These are phyloP conservation scores for Aselliscus stoliczkanus DNA, from an alignment of 2,797 vertebrate species.

Conservation along the genomic window DNA sequence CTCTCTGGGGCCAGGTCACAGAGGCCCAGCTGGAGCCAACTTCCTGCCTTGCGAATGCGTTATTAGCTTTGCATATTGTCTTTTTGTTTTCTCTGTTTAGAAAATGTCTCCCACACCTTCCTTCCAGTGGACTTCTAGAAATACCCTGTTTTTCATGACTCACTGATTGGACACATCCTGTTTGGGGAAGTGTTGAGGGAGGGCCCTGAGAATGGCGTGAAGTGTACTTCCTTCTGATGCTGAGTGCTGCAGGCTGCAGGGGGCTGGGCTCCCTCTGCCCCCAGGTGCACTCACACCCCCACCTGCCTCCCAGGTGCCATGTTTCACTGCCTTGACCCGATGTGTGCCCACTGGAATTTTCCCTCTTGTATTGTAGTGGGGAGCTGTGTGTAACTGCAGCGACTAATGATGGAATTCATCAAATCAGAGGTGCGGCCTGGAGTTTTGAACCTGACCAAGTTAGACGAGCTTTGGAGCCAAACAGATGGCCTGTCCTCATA, in stretches of 20 bases:
- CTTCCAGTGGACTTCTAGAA: conserved; percentile 62
- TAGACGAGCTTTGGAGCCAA: background rate
- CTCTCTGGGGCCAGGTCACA: background rate
- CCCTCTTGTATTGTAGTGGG: background rate
- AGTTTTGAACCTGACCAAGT: background rate
- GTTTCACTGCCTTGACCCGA: background rate
- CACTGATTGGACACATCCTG: conserved; percentile 54
- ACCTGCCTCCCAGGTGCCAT: fast-evolving
- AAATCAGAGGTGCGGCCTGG: background rate
- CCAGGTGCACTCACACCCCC: background rate
- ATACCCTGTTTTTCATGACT: conserved; percentile 53
- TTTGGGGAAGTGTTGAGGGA: conserved; percentile 55
- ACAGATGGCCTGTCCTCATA: background rate
- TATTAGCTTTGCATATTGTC: conserved; percentile 17
- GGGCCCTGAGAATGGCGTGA: background rate
- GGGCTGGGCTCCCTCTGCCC: background rate
- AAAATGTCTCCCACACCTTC: conserved; percentile 61
- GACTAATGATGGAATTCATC: background rate
- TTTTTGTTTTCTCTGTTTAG: conserved; percentile 35
- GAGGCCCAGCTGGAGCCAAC: background rate
- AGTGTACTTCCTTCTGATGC: background rate
- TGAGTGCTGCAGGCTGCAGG: background rate
- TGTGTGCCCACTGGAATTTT: background rate
- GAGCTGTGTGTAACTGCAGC: background rate
- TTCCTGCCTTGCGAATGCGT: background rate